Percentiles rank a stretch among this genome's conserved stretches.
Conservation (phyloP, 2,113 vertebrate genomes). For the Myiozetetes cayanensis region DNA sequence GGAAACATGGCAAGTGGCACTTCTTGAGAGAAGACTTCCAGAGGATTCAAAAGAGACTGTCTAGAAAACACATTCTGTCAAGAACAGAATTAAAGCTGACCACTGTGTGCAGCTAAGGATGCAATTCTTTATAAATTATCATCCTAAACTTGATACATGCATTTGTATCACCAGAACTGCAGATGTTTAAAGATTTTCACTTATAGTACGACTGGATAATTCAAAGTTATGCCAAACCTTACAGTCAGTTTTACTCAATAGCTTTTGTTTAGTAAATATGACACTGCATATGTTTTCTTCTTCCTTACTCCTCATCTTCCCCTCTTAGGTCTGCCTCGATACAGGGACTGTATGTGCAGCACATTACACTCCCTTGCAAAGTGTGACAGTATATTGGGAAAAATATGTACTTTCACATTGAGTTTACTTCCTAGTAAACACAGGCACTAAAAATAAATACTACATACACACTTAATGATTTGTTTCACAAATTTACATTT, state of each 20-base stretch:
- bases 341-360: background rate
- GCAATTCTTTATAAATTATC: background rate
- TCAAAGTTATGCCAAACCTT: background rate
- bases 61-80: background rate
- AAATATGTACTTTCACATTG: background rate
- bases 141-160: background rate
- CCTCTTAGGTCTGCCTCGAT: background rate
- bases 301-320: background rate
- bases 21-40: background rate
- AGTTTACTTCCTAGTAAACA: background rate
- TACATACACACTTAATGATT: background rate
- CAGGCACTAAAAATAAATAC: background rate
- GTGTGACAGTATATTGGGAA: background rate
- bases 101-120: background rate
- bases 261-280: background rate
- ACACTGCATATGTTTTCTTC: background rate
- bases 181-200: background rate
- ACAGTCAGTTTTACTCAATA: background rate
- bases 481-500: background rate
- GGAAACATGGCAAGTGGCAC: background rate
- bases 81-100: background rate
- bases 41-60: background rate
- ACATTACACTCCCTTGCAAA: background rate
- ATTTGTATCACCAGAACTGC: background rate
- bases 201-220: background rate